Conservation (phyloP, 2,888 invertebrate genomes). For the Drosophila tripunctata region DNA sequence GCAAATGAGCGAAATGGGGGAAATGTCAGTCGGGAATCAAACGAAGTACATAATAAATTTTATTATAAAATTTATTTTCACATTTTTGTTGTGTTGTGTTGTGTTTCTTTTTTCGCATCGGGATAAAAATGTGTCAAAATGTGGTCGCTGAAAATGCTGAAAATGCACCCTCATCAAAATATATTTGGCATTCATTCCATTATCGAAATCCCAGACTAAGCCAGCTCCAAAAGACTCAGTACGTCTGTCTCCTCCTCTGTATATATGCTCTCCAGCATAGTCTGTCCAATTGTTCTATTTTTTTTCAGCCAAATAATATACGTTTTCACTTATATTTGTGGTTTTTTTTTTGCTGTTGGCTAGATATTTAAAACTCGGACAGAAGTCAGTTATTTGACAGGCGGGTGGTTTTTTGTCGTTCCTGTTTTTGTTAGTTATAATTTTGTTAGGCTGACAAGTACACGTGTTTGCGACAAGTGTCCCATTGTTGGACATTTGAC, state of each 20-base stretch:
- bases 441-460: conserved; percentile 78
- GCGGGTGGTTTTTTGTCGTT: conserved; percentile 9
- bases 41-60: conserved; percentile 76
- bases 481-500: conserved; percentile 70
- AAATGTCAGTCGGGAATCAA: conserved; percentile 31
- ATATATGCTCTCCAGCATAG: not conserved
- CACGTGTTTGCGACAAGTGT: conserved; percentile 80
- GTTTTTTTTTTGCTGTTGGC: conserved; percentile 4
- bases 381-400: conserved; percentile 54
- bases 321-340: conserved; percentile 34
- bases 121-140: conserved; percentile 73
- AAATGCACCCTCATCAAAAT: conserved; percentile 74
- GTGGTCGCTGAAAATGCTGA: conserved; percentile 57
- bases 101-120: conserved; percentile 1
- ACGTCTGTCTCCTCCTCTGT: not conserved
- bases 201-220: conserved; percentile 75
- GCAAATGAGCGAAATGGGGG: conserved; percentile 34
- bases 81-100: conserved; percentile 18
- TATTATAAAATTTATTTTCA: conserved; percentile 76
- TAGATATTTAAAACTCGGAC: conserved; percentile 63
- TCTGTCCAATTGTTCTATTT: conserved; percentile 33
- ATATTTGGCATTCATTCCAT: conserved; percentile 82
- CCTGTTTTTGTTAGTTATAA: conserved; percentile 40
- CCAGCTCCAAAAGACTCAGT: conserved; percentile 21
- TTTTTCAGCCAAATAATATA: conserved; percentile 9